Percentiles rank a stretch among this genome's conserved stretches.
These are phyloP conservation scores for Kryptolebias ocellatus DNA, from an alignment of 2,797 vertebrate species.

Conservation along the genomic window DNA sequence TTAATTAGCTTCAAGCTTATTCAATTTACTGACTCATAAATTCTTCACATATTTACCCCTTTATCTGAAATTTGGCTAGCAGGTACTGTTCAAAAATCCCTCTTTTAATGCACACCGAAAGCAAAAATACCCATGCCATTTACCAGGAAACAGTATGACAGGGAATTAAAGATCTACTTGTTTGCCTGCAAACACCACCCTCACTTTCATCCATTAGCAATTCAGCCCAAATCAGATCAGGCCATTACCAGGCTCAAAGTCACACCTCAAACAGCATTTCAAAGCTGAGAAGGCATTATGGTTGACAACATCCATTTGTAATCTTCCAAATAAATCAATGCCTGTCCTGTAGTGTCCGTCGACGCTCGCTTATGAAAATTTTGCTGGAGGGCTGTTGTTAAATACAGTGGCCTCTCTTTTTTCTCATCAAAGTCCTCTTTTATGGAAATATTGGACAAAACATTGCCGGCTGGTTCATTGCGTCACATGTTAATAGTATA, in stretches of 20 bases:
- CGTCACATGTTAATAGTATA: conserved; percentile 45
- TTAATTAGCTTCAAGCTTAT: conserved; percentile 4
- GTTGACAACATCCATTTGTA: conserved; percentile 50
- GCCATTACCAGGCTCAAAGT: conserved; percentile 52
- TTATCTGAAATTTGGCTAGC: conserved; percentile 5
- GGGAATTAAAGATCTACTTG: conserved; percentile 49
- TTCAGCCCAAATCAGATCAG: conserved; percentile 59
- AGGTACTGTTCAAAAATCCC: conserved; percentile 1
- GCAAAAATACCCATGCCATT: conserved; percentile 21
- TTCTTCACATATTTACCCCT: conserved; percentile 15
- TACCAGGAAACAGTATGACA: conserved; percentile 20
- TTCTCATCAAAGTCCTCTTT: conserved; percentile 37
- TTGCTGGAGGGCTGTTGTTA: conserved; percentile 6
- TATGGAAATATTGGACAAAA: conserved; percentile 38
- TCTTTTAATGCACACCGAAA: conserved; percentile 19
- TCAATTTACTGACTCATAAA: conserved; percentile 10
- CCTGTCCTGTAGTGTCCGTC: conserved; percentile 37
- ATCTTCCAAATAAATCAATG: conserved; percentile 53
- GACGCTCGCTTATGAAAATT: conserved; percentile 23
- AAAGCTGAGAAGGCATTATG: conserved; percentile 46
- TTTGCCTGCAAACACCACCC: conserved; percentile 48
- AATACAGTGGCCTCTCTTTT: conserved; percentile 21
- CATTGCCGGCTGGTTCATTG: conserved; percentile 42
- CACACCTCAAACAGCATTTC: conserved; percentile 55
- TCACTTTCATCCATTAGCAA: conserved; percentile 63